A percentile compares a stretch with the other conserved stretches of the same genome.
These are phyloP conservation scores for Solea solea DNA, from an alignment of 2,113 vertebrate genomes.

Conservation along the genomic window DNA sequence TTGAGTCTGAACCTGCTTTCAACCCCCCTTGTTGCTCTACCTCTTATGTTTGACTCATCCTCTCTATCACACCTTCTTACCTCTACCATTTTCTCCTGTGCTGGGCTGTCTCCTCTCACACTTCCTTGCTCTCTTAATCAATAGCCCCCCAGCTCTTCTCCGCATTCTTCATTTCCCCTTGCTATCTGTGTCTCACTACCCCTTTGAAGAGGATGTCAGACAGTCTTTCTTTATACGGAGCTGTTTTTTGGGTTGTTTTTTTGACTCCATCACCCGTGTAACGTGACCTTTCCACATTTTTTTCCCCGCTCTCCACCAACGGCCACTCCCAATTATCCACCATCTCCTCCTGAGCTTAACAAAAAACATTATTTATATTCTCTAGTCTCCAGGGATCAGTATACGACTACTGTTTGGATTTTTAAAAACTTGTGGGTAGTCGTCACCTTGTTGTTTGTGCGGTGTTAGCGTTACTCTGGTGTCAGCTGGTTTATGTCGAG, in stretches of 20 bases:
- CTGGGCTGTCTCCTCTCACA: conserved; percentile 50
- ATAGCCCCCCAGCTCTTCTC: conserved; percentile 60
- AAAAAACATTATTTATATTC: conserved; percentile 4
- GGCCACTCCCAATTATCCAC: conserved; percentile 20
- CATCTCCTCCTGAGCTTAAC: conserved; percentile 15
- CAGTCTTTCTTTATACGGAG: conserved; percentile 39
- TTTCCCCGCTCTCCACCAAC: neutral
- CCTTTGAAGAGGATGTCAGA: conserved; percentile 64
- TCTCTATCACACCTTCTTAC: conserved; percentile 64
- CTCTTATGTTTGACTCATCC: conserved; percentile 44
- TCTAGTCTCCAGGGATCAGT: conserved; percentile 22
- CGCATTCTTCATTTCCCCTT: conserved; percentile 53
- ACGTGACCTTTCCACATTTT: conserved; percentile 39
- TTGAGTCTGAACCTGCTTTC: conserved; percentile 63
- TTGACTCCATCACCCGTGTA: conserved; percentile 48
- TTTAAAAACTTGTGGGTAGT: conserved; percentile 15
- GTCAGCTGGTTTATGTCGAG: too few species aligned
- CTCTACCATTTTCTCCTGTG: conserved; percentile 29
- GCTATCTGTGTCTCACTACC: conserved; percentile 33
- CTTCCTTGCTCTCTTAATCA: conserved; percentile 66
- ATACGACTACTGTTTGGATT: conserved; percentile 32
- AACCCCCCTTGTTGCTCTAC: conserved; percentile 58
- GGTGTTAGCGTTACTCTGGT: too few species aligned
- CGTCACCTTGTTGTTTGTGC: neutral
- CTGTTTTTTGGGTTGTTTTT: conserved; percentile 30